Conservation (phyloP, 2,797 vertebrate genomes). For the Trematomus bernacchii region DNA sequence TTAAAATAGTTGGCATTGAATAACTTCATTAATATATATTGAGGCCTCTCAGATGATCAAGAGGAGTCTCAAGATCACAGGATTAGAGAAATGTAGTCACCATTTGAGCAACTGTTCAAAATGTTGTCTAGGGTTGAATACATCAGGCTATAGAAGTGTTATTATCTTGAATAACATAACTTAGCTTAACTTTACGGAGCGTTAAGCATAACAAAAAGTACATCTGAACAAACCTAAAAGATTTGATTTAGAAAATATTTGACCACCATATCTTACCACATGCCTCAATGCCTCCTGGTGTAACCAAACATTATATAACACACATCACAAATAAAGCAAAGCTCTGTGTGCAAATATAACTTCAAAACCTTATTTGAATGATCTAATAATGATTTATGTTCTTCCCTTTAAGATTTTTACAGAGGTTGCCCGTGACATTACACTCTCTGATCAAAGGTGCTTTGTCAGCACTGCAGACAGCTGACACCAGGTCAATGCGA, state of each 20-base stretch:
- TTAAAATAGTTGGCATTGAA: not conserved
- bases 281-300: not conserved
- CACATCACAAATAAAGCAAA: not conserved
- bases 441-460: conserved; percentile 62
- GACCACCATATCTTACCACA: not conserved
- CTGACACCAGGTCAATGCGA: conserved; percentile 67
- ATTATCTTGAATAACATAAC: conserved; percentile 49
- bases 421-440: conserved; percentile 41
- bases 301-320: not conserved
- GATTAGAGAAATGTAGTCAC: not conserved
- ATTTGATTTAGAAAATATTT: conserved; percentile 3
- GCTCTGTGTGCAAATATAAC: not conserved
- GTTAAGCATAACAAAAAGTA: not conserved
- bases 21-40: conserved; percentile 9
- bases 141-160: conserved; percentile 13
- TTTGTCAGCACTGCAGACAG: conserved; percentile 69
- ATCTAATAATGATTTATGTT: conserved; percentile 16
- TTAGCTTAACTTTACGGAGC: conserved; percentile 20
- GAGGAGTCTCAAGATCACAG: conserved; percentile 4
- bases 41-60: conserved; percentile 21
- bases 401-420: conserved; percentile 6
- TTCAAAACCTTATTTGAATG: conserved; percentile 25
- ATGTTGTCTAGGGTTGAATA: conserved; percentile 16
- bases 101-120: conserved; percentile 30
- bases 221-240: not conserved